Evolutionary conservation across 2,113 vertebrate genomes (phyloP), one percentile per base, ranked within the genome.

Genomic region (Leucopsar rothschildi): DNA sequence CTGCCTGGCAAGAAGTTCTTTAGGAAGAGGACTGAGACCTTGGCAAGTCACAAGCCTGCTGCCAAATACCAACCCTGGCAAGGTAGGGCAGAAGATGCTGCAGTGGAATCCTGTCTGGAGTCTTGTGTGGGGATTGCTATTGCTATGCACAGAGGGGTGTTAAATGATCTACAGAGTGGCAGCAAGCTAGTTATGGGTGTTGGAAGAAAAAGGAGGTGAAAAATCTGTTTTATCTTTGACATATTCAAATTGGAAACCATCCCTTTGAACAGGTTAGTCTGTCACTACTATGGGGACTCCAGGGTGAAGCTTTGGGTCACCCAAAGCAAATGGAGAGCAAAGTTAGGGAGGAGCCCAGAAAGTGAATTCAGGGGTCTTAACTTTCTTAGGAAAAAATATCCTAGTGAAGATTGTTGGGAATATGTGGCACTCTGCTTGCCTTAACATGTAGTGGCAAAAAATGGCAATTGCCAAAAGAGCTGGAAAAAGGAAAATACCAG

Each of bases 121-220:
- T 59, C 64, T 37, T 59, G n/a, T 42, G 60, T 20, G 42, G 12
- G 20, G 21, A 33, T 47, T 86, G 35, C 61, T 82, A 33, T 52
- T 33, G 24, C 40, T 4, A 49, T 42, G 25, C 39, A 14, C 2
- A 56, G 79, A 53, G 9, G 1, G 1, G 0, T 27, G 5, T 33
- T 21, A 33, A 66, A 14, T 24, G 12, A 50, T 66, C 22, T 64
- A 11, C 37, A 42, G 14, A 61, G 29, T 2, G 23, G 45, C 10
- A 22, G 64, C 33, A n/a, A 49, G 11, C 0, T 69, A 0, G 49
- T 66, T n/a, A 12, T 37, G 18, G 33, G 15, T 45, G 44, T 35
- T 5, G 25, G 31, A 52, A 24, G 60, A 40, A 76, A 66, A 84
- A 49, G 0, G 2, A 16, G 37, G 45, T n/a, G 39, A 64, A 80